These are phyloP conservation scores for Anthophora plumipes DNA, from an alignment of 2,888 invertebrate genomes.

Conservation along the genomic window DNA sequence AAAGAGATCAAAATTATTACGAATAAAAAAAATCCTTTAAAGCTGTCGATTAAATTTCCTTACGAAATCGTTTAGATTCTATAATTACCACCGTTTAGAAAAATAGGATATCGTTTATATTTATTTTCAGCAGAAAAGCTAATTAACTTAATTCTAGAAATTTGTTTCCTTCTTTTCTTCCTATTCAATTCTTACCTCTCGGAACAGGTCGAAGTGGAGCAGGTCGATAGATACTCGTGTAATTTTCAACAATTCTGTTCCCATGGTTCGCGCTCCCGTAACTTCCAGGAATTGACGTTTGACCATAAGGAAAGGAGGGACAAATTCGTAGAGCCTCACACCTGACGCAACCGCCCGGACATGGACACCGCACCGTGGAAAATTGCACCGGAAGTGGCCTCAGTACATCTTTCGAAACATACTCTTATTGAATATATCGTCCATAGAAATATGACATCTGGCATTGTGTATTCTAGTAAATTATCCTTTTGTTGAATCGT, in stretches of 20 bases:
- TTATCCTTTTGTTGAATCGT: too few relatives aligned
- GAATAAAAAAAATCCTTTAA: background rate
- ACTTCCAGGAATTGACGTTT: slow-evolving; percentile 37
- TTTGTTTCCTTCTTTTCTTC: too few relatives aligned
- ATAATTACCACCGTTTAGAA: background rate
- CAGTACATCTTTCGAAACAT: slow-evolving; percentile 62
- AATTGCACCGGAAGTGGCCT: slow-evolving; percentile 70
- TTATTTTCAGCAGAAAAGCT: too few relatives aligned
- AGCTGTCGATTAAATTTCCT: background rate
- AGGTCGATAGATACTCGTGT: slow-evolving; percentile 75
- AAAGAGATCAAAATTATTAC: background rate
- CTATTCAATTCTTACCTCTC: slow-evolving; percentile 76
- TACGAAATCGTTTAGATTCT: background rate
- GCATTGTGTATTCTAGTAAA: too few relatives aligned
- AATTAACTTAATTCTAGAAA: too few relatives aligned
- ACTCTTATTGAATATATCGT: slow-evolving; percentile 5
- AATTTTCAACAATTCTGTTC: slow-evolving; percentile 68
- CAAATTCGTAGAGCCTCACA: slow-evolving; percentile 71
- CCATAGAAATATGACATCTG: background rate
- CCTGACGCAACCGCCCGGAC: slow-evolving; percentile 72
- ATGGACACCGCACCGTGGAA: slow-evolving; percentile 70
- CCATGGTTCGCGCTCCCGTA: slow-evolving; percentile 41
- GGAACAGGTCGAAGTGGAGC: slow-evolving; percentile 77
- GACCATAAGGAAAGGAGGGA: slow-evolving; percentile 62
- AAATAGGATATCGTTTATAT: background rate